Evolutionary conservation across 2,888 invertebrate species (phyloP), one percentile per base, ranked within the genome.

Genomic region (Incurvaria masculella): DNA sequence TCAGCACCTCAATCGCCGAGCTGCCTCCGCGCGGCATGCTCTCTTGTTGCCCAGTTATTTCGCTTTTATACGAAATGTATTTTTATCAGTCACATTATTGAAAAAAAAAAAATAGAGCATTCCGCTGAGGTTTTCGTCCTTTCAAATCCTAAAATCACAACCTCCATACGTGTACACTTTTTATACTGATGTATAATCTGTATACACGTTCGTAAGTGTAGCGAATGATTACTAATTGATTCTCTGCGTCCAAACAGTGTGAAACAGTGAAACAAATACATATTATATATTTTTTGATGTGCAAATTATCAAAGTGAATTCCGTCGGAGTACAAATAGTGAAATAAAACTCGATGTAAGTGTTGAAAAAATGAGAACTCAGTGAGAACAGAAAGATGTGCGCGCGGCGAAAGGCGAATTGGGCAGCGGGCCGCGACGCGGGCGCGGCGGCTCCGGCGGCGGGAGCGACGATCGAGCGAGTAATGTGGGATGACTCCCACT

Each of bases 401-500:
- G n/a, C n/a, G n/a, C n/a, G n/a, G n/a, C n/a, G n/a, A n/a, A n/a
- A n/a, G n/a, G n/a, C n/a, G n/a, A n/a, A n/a, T n/a, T n/a, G n/a
- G n/a, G n/a, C 23, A 23, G 10, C 23, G 23, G 23, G 23, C 4
- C 5, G 23, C 23, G 23, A 23, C 5, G 10, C 4, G 23, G 23
- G 23, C 23, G 33, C 33, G 33, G 14, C 33, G 33, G 14, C 11
- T n/a, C n/a, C 4, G 33, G 14, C 3, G 14, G 33, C 3, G 11
- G 33, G 23, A 33, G 33, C 33, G 14, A 62, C 72, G 76, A 74
- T 69, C 74, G n/a, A n/a, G n/a, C n/a, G n/a, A n/a, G n/a, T n/a
- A n/a, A 73, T 78, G 76, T 78, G 78, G 76, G 75, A 78, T 78
- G 78, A 76, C 69, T 76, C 68, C 72, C 72, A 72, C 74, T 75